Evolutionary conservation across 1,140 invertebrate species (phyloP).

Genomic region (Drosophila mojavensis): DNA sequence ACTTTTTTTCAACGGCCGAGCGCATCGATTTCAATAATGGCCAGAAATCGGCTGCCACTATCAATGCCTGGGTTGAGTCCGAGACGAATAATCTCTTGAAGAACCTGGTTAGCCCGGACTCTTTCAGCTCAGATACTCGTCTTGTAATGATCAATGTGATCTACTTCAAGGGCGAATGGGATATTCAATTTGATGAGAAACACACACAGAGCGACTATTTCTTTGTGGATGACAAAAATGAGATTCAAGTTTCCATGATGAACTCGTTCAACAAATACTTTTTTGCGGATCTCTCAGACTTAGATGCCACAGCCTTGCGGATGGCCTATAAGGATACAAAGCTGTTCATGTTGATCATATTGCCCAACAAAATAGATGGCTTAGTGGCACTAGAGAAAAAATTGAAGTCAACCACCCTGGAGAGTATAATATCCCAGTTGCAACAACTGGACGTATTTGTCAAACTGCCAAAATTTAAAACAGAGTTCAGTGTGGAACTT

Average conservation of each 20-base stretch:
- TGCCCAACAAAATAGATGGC: conserved; percentile 85
- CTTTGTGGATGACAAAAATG: conserved; percentile 63
- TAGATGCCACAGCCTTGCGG: conserved; percentile 82
- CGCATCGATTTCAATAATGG: conserved; percentile 85
- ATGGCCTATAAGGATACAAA: conserved; percentile 84
- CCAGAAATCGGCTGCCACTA: conserved; percentile 83
- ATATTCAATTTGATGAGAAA: conserved; percentile 77
- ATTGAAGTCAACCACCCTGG: conserved; percentile 83
- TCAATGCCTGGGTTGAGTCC: conserved; percentile 89
- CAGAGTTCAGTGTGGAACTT: conserved; percentile 87
- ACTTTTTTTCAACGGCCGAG: conserved; percentile 85
- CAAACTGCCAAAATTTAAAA: conserved; percentile 88
- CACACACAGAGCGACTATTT: conserved; percentile 81
- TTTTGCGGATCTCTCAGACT: conserved; percentile 72
- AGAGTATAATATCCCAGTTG: conserved; percentile 53
- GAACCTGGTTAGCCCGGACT: conserved; percentile 86
- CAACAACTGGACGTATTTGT: conserved; percentile 84
- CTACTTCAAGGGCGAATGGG: conserved; percentile 90
- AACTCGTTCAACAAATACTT: conserved; percentile 66
- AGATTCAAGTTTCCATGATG: conserved; percentile 84
- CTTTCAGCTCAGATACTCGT: conserved; percentile 85
- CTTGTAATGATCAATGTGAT: conserved; percentile 92
- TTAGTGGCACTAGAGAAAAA: conserved; percentile 84
- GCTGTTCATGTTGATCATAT: conserved; percentile 86
- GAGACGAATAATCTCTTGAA: conserved; percentile 90